Conservation (phyloP, 1,140 invertebrate species). For the Papilio dardanus region DNA sequence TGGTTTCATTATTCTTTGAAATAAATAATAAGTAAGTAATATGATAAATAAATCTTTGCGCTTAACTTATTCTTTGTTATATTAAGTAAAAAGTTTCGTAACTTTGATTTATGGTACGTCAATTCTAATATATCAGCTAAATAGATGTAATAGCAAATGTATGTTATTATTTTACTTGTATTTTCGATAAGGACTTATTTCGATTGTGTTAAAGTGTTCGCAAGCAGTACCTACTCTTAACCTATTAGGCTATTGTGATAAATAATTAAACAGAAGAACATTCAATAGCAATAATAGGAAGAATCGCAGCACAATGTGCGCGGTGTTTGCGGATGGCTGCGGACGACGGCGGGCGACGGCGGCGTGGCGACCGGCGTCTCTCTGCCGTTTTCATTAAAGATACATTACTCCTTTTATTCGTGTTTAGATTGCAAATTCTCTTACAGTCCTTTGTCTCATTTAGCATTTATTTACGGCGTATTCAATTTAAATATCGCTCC, state of each 20-base stretch:
- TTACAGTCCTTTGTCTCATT: conserved; percentile 78
- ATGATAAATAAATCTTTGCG: neutral
- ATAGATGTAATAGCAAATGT: neutral
- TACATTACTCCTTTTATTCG: conserved; percentile 75
- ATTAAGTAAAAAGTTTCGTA: conserved; percentile 1
- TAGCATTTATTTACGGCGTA: conserved; percentile 78
- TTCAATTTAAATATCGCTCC: conserved; percentile 78
- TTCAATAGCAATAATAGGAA: conserved; percentile 30
- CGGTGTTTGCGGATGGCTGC: conserved; percentile 41
- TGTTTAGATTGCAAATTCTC: conserved; percentile 77
- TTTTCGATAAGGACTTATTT: neutral
- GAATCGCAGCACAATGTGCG: conserved; percentile 43
- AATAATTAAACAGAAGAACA: conserved; percentile 4
- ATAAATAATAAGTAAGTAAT: neutral
- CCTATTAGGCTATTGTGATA: neutral
- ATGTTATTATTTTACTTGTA: neutral
- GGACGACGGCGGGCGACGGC: conserved; percentile 41
- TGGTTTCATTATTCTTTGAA: neutral
- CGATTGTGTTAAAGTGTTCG: neutral
- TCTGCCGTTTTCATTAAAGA: conserved; percentile 70
- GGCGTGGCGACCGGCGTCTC: conserved; percentile 45
- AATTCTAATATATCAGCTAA: neutral
- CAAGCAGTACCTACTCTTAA: neutral
- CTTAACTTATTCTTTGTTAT: neutral
- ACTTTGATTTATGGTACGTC: conserved; percentile 1